Evolutionary conservation across 2,888 invertebrate genomes (phyloP), one percentile per base, ranked within the genome.

Genomic region (Acanthopleura granulata): DNA sequence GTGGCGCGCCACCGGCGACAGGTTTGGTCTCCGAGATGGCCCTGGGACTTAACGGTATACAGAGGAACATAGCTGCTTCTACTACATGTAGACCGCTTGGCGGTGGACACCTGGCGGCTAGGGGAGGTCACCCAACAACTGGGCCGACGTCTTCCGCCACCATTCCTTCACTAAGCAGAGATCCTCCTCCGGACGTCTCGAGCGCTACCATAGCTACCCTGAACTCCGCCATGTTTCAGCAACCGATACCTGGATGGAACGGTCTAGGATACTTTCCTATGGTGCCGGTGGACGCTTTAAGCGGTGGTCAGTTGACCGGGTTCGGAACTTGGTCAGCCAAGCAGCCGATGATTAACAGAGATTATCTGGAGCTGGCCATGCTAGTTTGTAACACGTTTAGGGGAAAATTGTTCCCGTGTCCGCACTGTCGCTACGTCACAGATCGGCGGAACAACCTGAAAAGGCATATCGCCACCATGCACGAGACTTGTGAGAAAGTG

Each of bases 391-490:
- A 86, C 76, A 87, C 87, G 22, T 87, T 87, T 74, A 79, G 87
- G 18, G 87, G 87, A 15, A 87, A 87, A 76, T 75, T 87, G 27
- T 87, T 87, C 76, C 86, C 87, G 1, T 89, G 89, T 62, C 87
- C 88, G 0, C 88, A 89, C 75, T 90, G 90, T 75, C 82, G 87
- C 49, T 90, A 90, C 81, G 87, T 88, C 70, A 90, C 91, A 0
- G 90, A 90, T 78, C 80, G 90, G 22, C 87, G 89, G 72, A 90
- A 90, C 81, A 91, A 91, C 78, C 84, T 91, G 30, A 91, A 91
- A 76, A 85, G 91, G 9, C 91, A 91, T 81, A 88, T 90, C 27
- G 86, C 89, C 0, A 91, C 91, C 16, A 91, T 91, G 91, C 91
- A 91, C 76, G 89, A 89, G 70, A 84, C 88, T 3, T 89, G 89